These are phyloP conservation scores for Saccopteryx leptura DNA, from an alignment of 2,113 vertebrate species.

Conservation along the genomic window DNA sequence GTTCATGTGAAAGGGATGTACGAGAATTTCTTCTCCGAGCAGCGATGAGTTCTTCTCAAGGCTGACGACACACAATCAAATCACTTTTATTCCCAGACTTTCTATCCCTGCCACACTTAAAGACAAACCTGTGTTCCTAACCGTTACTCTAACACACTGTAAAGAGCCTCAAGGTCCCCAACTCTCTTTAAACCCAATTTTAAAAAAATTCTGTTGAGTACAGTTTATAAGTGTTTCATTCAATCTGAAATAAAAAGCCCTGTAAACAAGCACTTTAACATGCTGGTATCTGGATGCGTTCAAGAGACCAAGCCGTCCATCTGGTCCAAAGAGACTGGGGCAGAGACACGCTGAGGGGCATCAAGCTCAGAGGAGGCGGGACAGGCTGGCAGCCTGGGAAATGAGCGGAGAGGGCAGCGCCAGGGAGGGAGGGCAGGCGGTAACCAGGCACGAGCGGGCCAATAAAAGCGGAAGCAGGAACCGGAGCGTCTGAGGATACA, in stretches of 20 bases:
- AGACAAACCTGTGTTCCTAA: slow-evolving; percentile 28
- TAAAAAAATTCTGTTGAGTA: slow-evolving; percentile 47
- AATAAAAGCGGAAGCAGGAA: slow-evolving; percentile 42
- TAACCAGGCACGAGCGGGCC: not conserved
- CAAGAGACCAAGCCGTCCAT: slow-evolving; percentile 43
- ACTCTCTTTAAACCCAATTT: slow-evolving; percentile 33
- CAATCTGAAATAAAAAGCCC: not conserved
- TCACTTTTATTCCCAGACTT: slow-evolving; percentile 32
- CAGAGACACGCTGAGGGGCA: too few species aligned
- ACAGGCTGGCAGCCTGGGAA: slow-evolving; percentile 28
- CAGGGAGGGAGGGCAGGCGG: not conserved
- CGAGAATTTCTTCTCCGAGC: slow-evolving; percentile 18
- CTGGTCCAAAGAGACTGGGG: not conserved
- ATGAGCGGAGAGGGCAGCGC: not conserved
- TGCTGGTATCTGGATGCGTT: slow-evolving; percentile 22
- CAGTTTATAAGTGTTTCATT: not conserved
- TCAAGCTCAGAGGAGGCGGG: not conserved
- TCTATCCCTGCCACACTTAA: not conserved
- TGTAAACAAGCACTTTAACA: slow-evolving; percentile 53
- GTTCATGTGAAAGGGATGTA: not conserved
- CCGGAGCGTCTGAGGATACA: not conserved
- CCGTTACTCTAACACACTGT: not conserved
- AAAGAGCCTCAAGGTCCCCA: not conserved
- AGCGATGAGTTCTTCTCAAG: slow-evolving; percentile 34
- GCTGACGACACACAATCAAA: slow-evolving; percentile 36